Conservation (phyloP, 2,113 vertebrate species). For the Micronycteris hirsuta region DNA sequence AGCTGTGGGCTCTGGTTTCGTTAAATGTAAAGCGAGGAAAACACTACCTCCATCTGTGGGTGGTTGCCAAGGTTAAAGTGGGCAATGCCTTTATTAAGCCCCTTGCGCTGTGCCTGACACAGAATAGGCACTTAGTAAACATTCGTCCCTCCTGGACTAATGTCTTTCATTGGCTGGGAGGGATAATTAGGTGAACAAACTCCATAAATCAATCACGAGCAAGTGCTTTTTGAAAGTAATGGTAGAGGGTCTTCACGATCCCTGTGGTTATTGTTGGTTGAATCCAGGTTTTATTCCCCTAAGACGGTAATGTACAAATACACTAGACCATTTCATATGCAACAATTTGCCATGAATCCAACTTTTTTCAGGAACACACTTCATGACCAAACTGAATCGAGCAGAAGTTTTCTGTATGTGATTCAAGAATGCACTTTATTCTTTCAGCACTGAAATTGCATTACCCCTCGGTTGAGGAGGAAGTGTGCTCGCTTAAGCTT, state of each 20-base stretch:
- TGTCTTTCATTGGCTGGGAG: not conserved
- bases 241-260: not conserved
- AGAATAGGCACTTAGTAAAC: not conserved
- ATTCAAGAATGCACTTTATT: constrained; percentile 34
- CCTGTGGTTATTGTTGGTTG: not conserved
- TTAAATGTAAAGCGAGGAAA: constrained; percentile 17
- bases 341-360: not conserved
- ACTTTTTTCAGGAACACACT: not conserved
- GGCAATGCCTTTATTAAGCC: not conserved
- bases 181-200: not conserved
- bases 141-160: constrained; percentile 10
- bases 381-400: constrained; percentile 30
- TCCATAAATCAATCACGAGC: not conserved
- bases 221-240: not conserved
- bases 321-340: not conserved
- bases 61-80: not conserved
- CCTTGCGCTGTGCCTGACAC: not conserved
- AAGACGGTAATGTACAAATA: not conserved
- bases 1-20: constrained; percentile 30
- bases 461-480: constrained; percentile 9
- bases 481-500: constrained; percentile 16
- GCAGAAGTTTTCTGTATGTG: constrained; percentile 7
- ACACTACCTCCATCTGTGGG: not conserved
- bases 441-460: not conserved
- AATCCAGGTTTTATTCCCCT: not conserved